Percentiles rank a stretch among this genome's conserved stretches.
Evolutionary conservation across 2,888 invertebrate species (phyloP).

Genomic region (Sicus ferrugineus): DNA sequence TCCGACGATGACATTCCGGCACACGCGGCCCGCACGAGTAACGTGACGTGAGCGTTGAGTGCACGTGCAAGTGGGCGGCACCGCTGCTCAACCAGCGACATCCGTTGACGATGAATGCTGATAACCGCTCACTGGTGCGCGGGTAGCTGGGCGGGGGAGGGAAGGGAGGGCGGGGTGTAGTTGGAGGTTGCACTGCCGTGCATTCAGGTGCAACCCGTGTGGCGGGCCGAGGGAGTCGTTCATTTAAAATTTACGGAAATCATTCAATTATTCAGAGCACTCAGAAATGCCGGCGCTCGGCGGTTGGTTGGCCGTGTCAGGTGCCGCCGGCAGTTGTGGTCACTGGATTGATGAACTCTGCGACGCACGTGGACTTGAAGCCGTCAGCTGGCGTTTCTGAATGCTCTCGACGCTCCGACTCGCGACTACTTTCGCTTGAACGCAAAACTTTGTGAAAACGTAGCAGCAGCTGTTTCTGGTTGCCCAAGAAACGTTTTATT

Average conservation of each 20-base stretch:
- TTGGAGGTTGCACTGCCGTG: neutral
- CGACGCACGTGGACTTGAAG: neutral
- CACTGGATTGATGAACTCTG: neutral
- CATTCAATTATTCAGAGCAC: slow-evolving; percentile 47
- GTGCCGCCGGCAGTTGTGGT: slow-evolving; percentile 20
- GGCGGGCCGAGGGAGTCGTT: slow-evolving; percentile 29
- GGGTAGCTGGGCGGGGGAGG: neutral
- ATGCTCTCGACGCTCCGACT: too few species aligned
- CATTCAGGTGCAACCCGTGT: neutral
- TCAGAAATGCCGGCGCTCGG: slow-evolving; percentile 22
- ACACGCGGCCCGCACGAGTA: neutral
- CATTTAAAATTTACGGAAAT: slow-evolving; percentile 50
- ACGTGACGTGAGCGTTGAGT: slow-evolving; percentile 16
- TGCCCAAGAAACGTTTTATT: too few species aligned
- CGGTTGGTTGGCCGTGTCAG: neutral
- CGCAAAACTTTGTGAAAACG: too few species aligned
- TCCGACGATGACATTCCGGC: neutral
- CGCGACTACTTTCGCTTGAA: too few species aligned
- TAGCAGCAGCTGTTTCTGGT: too few species aligned
- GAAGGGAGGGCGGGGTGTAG: neutral
- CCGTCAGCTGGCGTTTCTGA: too few species aligned
- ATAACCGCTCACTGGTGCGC: slow-evolving; percentile 30
- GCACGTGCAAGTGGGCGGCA: slow-evolving; percentile 23
- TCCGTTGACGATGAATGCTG: slow-evolving; percentile 35
- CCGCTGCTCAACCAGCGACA: slow-evolving; percentile 37